Percentiles rank a stretch among this genome's conserved stretches.
These are phyloP conservation scores for Setophaga kirtlandii DNA, from an alignment of 2,113 vertebrate species.

Conservation along the genomic window DNA sequence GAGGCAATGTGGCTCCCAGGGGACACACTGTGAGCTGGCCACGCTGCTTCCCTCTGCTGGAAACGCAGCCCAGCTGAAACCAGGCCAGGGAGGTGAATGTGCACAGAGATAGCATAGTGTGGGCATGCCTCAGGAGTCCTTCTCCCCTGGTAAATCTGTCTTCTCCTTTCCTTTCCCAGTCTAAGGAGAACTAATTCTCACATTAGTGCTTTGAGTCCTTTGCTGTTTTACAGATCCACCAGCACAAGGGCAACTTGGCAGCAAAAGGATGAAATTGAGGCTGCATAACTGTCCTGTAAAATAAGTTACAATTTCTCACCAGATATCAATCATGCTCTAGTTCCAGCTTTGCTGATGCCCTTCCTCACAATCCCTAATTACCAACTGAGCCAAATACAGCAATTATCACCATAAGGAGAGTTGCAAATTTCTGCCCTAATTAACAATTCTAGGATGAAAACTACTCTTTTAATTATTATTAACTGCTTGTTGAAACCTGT, in stretches of 20 bases:
- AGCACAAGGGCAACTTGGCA: neutral
- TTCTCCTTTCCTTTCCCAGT: neutral
- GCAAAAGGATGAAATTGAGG: neutral
- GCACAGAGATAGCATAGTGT: accelerated
- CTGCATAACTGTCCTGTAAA: neutral
- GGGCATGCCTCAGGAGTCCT: accelerated
- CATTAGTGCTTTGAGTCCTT: neutral
- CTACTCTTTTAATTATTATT: neutral
- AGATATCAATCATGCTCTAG: conserved; percentile 15
- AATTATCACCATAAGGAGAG: neutral
- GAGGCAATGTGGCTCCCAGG: neutral
- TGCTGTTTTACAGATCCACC: neutral
- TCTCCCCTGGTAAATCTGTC: neutral
- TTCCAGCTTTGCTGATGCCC: conserved; percentile 1
- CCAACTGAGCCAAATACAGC: neutral
- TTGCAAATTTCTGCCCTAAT: conserved; percentile 50
- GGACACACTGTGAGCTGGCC: neutral
- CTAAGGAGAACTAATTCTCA: neutral
- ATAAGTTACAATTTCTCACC: neutral
- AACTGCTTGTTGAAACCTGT: neutral
- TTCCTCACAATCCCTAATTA: neutral
- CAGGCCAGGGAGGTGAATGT: accelerated
- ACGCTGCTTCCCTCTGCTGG: neutral
- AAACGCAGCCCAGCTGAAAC: neutral
- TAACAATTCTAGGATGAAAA: conserved; percentile 29